phyloP scores from a whole-genome alignment of 2,113 vertebrate species.

The Atherinomorus stipes region DNA sequence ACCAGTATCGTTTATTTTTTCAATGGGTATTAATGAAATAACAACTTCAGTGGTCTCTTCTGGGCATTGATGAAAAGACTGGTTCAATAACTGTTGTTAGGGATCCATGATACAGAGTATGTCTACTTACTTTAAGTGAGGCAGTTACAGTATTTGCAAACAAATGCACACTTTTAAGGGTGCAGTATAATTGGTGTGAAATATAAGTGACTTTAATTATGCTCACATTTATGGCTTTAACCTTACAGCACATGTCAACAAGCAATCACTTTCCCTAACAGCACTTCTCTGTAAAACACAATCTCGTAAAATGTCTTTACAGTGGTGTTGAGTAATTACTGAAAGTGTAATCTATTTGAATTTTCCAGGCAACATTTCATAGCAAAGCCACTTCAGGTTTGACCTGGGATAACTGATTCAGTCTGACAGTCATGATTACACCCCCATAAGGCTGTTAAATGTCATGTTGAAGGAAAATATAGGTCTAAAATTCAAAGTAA shows the following conservation, averaged over 20 bases:
- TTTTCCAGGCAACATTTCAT: neutral
- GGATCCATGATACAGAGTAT: neutral
- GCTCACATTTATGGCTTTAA: neutral
- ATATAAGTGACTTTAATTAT: constrained; percentile 6
- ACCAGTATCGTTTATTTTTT: neutral
- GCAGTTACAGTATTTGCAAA: constrained; percentile 12
- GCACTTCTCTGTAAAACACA: neutral
- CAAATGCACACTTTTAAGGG: neutral
- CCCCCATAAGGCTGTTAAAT: neutral
- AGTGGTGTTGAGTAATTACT: neutral
- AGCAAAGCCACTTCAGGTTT: neutral
- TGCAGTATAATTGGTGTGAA: neutral
- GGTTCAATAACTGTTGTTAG: neutral
- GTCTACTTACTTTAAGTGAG: neutral
- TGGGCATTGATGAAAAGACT: neutral
- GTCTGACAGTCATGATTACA: neutral
- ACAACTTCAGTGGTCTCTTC: neutral
- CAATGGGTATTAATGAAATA: constrained; percentile 8
- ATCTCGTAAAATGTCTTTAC: neutral
- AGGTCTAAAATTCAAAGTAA: neutral
- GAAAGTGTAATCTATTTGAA: neutral
- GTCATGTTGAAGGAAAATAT: neutral
- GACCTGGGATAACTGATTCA: neutral
- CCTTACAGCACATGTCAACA: neutral
- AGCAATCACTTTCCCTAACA: neutral